Evolutionary conservation across 2,888 invertebrate species (phyloP).

Genomic region (Tiphia femorata): DNA sequence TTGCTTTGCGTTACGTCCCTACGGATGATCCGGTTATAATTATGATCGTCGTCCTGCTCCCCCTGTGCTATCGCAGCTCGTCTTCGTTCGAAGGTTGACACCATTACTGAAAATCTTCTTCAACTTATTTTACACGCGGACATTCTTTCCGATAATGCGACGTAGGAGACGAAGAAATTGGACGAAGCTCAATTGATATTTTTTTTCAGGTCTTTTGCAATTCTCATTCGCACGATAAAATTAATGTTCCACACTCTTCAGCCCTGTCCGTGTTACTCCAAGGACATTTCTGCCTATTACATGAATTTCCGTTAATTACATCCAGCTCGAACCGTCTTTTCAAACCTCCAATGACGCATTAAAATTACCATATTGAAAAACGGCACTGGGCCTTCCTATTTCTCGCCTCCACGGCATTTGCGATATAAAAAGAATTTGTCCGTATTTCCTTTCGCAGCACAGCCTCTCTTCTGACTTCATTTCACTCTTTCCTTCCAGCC

Average conservation of each 20-base stretch:
- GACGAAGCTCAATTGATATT: neutral
- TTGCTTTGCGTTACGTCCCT: slow-evolving; percentile 59
- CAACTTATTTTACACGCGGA: too few species aligned
- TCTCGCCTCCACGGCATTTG: slow-evolving; percentile 45
- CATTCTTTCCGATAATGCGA: neutral
- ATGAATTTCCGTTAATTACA: too few species aligned
- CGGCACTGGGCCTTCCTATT: slow-evolving; percentile 54
- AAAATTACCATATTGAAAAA: slow-evolving; percentile 61
- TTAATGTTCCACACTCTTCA: too few species aligned
- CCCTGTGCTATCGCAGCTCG: neutral
- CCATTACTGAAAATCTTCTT: too few species aligned
- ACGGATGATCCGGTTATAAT: slow-evolving; percentile 61
- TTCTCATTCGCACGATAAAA: too few species aligned
- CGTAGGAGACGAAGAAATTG: neutral
- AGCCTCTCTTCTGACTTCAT: slow-evolving; percentile 14
- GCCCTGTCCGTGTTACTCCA: too few species aligned
- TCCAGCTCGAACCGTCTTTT: too few species aligned
- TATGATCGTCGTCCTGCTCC: slow-evolving; percentile 56
- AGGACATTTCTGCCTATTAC: too few species aligned
- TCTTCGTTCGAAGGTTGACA: too few species aligned
- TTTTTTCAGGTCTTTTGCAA: too few species aligned
- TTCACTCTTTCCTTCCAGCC: slow-evolving; percentile 13
- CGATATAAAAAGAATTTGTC: slow-evolving; percentile 6
- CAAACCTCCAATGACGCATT: too few species aligned
- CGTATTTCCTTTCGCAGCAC: slow-evolving; percentile 6